Evolutionary conservation across 2,888 invertebrate species (phyloP).

Genomic region (Apamea monoglypha): DNA sequence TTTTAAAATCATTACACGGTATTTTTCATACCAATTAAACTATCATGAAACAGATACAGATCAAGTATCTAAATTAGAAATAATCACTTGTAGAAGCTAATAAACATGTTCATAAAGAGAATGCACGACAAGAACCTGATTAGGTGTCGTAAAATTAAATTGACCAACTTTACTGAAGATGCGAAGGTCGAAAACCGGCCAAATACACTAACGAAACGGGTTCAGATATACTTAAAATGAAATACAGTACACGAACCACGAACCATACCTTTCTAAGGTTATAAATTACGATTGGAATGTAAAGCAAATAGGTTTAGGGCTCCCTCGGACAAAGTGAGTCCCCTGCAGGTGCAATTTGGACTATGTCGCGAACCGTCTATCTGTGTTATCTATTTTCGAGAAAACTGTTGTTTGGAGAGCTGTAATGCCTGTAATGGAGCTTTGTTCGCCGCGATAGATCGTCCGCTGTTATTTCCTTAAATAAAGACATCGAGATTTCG

Average conservation of each 20-base stretch:
- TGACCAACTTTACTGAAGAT: conserved; percentile 30
- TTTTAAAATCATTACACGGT: conserved; percentile 8
- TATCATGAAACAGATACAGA: conserved; percentile 11
- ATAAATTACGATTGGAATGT: conserved; percentile 47
- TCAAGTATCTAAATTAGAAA: conserved; percentile 27
- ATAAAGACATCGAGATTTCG: conserved; percentile 76
- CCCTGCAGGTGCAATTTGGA: conserved; percentile 61
- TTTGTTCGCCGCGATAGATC: conserved; percentile 64
- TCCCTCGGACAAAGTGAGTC: conserved; percentile 39
- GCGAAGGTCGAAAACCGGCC: conserved; percentile 13
- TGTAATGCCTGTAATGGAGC: conserved; percentile 60
- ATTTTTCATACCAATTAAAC: conserved; percentile 7
- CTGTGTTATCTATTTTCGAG: conserved; percentile 60
- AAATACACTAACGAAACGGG: conserved; percentile 38
- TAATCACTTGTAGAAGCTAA: conserved; percentile 14
- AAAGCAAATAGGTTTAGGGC: conserved; percentile 45
- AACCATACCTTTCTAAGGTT: conserved; percentile 38
- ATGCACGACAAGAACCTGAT: conserved; percentile 29
- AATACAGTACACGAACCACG: conserved; percentile 4
- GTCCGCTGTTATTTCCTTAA: conserved; percentile 69
- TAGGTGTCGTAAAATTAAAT: conserved; percentile 39
- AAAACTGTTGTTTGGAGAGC: conserved; percentile 66
- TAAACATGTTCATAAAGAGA: conserved; percentile 28
- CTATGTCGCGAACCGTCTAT: conserved; percentile 55
- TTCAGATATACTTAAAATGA: conserved; percentile 25